phyloP scores from a whole-genome alignment of 2,888 invertebrate species.

The Zootermopsis nevadensis region DNA sequence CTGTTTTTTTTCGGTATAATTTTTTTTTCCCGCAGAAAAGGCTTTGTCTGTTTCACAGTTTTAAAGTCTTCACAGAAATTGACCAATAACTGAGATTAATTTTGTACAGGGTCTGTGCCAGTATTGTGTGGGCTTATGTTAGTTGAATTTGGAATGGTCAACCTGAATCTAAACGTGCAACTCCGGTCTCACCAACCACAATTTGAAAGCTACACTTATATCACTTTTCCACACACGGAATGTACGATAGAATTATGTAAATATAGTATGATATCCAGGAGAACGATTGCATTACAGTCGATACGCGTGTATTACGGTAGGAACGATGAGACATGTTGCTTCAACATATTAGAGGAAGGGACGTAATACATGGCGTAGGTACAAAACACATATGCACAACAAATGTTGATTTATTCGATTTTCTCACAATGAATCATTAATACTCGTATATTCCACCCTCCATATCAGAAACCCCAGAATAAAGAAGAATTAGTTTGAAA shows the following conservation, averaged over 20 bases:
- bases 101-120: no score
- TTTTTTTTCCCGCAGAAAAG: no score
- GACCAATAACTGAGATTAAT: no score
- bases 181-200: no score
- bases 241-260: background rate
- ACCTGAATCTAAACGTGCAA: no score
- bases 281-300: background rate
- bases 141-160: no score
- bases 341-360: background rate
- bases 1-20: no score
- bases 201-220: no score
- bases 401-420: slow-evolving; percentile 9
- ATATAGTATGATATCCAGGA: background rate
- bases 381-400: background rate
- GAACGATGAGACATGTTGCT: background rate
- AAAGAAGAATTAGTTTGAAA: background rate
- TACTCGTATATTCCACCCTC: slow-evolving; percentile 16
- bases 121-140: no score
- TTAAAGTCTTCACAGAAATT: no score
- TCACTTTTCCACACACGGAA: background rate
- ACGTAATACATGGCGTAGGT: background rate
- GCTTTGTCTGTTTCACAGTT: no score
- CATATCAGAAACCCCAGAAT: background rate
- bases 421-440: slow-evolving; percentile 28
- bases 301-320: background rate